Conservation (phyloP, 2,113 vertebrate genomes). For the Indicator maculatus region DNA sequence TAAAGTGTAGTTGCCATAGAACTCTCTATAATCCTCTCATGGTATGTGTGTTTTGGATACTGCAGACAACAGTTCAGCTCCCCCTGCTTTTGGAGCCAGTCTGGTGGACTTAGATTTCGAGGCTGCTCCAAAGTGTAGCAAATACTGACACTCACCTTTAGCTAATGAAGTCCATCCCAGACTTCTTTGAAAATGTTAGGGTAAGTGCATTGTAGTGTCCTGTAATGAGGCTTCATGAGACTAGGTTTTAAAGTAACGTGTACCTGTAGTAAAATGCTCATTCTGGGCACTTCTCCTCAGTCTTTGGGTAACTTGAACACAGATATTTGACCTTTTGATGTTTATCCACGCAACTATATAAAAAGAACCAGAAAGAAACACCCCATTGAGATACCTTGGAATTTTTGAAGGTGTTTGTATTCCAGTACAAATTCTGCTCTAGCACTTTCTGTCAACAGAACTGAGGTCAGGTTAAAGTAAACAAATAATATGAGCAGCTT, state of each 20-base stretch:
- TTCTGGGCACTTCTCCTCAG: neutral
- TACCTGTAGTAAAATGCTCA: neutral
- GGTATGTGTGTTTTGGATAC: neutral
- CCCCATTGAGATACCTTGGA: neutral
- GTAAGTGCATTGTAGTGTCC: neutral
- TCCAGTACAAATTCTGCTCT: neutral
- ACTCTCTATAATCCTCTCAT: neutral
- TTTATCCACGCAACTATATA: neutral
- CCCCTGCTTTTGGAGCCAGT: neutral
- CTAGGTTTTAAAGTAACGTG: neutral
- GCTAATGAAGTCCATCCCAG: neutral
- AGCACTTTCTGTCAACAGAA: neutral
- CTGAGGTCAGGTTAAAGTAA: neutral
- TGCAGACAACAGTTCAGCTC: neutral
- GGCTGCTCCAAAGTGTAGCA: neutral
- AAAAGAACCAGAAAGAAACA: neutral
- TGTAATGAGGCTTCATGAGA: neutral
- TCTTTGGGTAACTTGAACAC: neutral
- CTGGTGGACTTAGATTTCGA: neutral
- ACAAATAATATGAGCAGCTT: neutral
- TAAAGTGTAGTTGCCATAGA: neutral
- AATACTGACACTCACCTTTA: neutral
- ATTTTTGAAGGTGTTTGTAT: neutral
- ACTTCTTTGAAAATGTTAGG: neutral
- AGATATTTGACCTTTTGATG: neutral